Evolutionary conservation across 2,888 invertebrate species (phyloP), one percentile per base, ranked within the genome.

Genomic region (Metallyticus violacea): DNA sequence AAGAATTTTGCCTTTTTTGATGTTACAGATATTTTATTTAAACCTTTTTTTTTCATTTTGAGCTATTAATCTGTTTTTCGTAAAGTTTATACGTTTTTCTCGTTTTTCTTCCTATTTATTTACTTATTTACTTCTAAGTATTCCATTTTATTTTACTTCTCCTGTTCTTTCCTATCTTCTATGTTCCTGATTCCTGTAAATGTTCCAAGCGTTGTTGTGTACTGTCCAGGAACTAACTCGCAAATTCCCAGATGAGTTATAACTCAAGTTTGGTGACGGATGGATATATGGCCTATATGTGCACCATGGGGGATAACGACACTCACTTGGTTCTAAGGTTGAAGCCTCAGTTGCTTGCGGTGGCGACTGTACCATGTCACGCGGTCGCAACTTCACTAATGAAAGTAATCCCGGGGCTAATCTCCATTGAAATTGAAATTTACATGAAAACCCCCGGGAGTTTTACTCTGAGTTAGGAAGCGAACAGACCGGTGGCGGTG

Each of bases 351-450:
- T 62, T 62, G 40, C 40, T 62, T 62, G 40, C 40, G 40, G 85
- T 85, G 79, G 78, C 3, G 76, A 28, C 28, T 6, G 9, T n/a
- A 30, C 78, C 26, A 77, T 85, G 30, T 27, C 83, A 76, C 82
- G 87, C 82, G 86, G 85, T 86, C 86, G n/a, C 86, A 81, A 85
- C 85, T 85, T 86, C 85, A 82, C 85, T 88, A 88, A 88, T 88
- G 88, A 88, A 88, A 88, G 88, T 88, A 88, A 88, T 88, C 88
- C 88, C 85, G 85, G 26, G 87, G 84, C 88, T 88, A 88, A 88
- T 88, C 88, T 88, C 85, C 87, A 87, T 87, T 88, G 88, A 86
- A 88, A 88, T 88, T 88, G 88, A 87, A 88, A 88, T 88, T 87
- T 87, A 87, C 87, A 87, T 86, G 87, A 82, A 85, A 28, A 85